Conservation (phyloP, 2,113 vertebrate species). For the Pomatorhinus ruficollis region DNA sequence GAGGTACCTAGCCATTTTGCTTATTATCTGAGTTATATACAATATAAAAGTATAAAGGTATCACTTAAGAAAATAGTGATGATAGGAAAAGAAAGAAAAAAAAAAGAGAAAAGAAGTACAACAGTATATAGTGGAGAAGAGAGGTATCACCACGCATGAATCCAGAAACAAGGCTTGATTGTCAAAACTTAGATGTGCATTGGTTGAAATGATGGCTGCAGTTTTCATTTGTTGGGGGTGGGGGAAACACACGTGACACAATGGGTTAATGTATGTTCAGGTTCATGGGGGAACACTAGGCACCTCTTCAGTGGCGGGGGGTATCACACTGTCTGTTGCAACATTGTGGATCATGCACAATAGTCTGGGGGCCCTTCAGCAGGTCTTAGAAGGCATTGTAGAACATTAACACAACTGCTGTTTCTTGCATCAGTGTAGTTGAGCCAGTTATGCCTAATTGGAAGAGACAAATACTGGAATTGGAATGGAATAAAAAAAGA, state of each 20-base stretch:
- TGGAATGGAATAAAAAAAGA: neutral
- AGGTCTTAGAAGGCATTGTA: neutral
- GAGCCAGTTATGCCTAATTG: neutral
- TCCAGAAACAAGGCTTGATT: neutral
- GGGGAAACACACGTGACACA: neutral
- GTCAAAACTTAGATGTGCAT: accelerated
- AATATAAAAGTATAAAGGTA: neutral
- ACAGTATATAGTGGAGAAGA: neutral
- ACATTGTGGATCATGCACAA: accelerated
- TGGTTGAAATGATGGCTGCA: neutral
- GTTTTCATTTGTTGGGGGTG: accelerated
- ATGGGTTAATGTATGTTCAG: neutral
- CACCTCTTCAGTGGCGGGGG: neutral
- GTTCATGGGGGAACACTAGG: accelerated
- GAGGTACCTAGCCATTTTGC: neutral
- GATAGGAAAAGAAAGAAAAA: neutral
- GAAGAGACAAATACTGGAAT: neutral
- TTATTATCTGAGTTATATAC: neutral
- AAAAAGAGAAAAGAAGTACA: neutral
- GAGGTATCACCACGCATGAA: neutral
- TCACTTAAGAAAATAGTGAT: neutral
- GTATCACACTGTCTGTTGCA: neutral
- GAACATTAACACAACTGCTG: neutral
- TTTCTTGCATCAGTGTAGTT: neutral
- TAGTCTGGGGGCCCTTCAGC: neutral